Base-by-base conservation (phyloP, 1,140 invertebrate species). In the Lycorma delicatula region DNA sequence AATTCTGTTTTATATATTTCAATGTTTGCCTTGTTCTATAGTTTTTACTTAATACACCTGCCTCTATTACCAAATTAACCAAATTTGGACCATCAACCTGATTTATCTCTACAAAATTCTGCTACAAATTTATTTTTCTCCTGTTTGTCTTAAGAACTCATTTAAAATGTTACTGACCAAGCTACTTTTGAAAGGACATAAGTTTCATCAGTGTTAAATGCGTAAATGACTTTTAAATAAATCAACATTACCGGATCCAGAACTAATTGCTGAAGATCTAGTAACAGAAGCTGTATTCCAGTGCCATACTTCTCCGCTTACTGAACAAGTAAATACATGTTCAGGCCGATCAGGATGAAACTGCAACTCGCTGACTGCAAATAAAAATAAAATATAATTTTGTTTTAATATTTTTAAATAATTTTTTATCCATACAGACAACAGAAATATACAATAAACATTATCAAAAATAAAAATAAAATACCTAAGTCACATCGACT, bases 331-430 rank as follows among this genome's bases (percentile, higher is more conserved):
- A 60, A 91, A 86, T 1, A 93, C 66, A 74, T 90, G 88, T 50
- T 91, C 82, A 1, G 90, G 88, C 64, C 87, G 79, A 48, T 83
- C 81, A 7, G 82, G 85, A 72, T 94, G 89, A 64, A 93, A 94
- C 36, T 83, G 78, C 57, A 93, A 83, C 74, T 93, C 89, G 44
- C 78, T 84, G 11, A 93, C 75, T 77, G 68, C 18, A 64, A 58
- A 12, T 29, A 60, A 26, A 11, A n/a, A 58, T n/a, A 51, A 60
- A 11, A 18, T 22, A 23, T 13, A 22, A 9, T 7, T 9, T 7
- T 34, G 9, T 34, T 13, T 13, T 47, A 13, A 13, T 22, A 13
- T 6, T 13, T 6, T 22, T 47, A 47, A n/a, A 20, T 16, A 47
- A 47, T 47, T 47, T 13, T 6, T 7, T 7, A 13, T 9, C 20